Percentiles rank a stretch among this genome's conserved stretches.
Conservation (phyloP, 2,797 vertebrate genomes). For the Poeciliopsis presidionis region DNA sequence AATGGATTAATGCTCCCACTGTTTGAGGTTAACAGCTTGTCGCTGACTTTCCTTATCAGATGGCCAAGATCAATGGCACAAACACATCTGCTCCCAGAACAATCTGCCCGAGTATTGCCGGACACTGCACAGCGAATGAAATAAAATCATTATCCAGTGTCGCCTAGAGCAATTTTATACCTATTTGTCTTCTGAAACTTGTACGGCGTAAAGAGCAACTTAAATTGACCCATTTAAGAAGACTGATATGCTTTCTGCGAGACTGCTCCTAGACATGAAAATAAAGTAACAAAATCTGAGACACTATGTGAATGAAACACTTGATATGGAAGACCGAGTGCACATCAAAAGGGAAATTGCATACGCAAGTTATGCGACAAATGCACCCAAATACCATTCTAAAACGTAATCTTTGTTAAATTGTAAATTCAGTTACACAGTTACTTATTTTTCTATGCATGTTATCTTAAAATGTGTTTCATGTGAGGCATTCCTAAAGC, state of each 20-base stretch:
- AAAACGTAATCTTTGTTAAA: neutral
- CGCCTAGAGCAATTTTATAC: conserved; percentile 40
- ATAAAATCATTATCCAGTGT: conserved; percentile 68
- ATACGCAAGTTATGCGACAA: neutral
- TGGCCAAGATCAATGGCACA: conserved; percentile 74
- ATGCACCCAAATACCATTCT: neutral
- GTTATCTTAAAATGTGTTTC: neutral
- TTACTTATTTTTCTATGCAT: neutral
- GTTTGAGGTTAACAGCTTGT: conserved; percentile 81
- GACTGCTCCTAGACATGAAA: conserved; percentile 19
- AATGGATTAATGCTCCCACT: conserved; percentile 74
- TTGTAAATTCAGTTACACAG: neutral
- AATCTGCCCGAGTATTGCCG: conserved; percentile 49
- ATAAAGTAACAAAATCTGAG: neutral
- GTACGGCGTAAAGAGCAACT: conserved; percentile 34
- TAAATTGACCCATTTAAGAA: conserved; percentile 49
- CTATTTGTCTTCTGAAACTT: conserved; percentile 51
- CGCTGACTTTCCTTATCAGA: conserved; percentile 76
- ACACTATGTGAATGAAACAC: neutral
- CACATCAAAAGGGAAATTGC: neutral
- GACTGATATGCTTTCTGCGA: conserved; percentile 20
- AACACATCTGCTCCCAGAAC: conserved; percentile 63
- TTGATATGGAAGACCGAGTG: neutral
- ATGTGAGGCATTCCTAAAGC: neutral
- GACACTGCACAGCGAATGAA: conserved; percentile 52